Evolutionary conservation across 2,888 invertebrate species (phyloP), one percentile per base, ranked within the genome.

Genomic region (Clusia tigrina): DNA sequence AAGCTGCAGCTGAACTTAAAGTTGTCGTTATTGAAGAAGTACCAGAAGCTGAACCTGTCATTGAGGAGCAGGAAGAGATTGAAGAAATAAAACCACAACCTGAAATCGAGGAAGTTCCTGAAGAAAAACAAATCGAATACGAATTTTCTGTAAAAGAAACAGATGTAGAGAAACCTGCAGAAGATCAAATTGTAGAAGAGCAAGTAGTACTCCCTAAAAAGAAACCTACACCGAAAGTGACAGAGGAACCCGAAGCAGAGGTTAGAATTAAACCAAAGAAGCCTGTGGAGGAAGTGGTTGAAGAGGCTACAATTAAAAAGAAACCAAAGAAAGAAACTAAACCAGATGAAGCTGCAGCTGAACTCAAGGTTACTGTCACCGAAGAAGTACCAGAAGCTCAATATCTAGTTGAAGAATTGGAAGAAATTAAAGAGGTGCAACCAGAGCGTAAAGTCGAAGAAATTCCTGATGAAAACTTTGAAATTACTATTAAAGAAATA

Each of bases 161-260:
- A 32, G 52, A 63, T 38, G 73, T 75, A 38, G 72, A 77, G 69
- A 73, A 77, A 22, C 66, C 58, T 10, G 71, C 66, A 0, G 67
- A 71, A 23, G 66, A n/a, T n/a, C n/a, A 67, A 54, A 59, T 69
- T 26, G 46, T 60, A 17, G 61, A 65, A 54, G 63, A 67, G 42
- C 62, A 65, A 52, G n/a, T 58, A 66, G 65, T 32, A 20, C 57
- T 68, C 17, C 67, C 68, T 56, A 69, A 59, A 63, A 66, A 55
- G 64, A 67, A 60, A 62, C 70, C 71, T 0, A 65, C 60, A 2
- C 64, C 69, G 9, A 63, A 78, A 24, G 71, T 77, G 52, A 69
- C 72, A 6, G 80, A 81, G 70, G 82, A 81, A 26, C 78, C 78
- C 9, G 81, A 78, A 46, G 80, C 73, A 9, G 77, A 80, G 56